Conservation (phyloP, 1,140 invertebrate genomes). For the Hydropsyche tenuis region DNA sequence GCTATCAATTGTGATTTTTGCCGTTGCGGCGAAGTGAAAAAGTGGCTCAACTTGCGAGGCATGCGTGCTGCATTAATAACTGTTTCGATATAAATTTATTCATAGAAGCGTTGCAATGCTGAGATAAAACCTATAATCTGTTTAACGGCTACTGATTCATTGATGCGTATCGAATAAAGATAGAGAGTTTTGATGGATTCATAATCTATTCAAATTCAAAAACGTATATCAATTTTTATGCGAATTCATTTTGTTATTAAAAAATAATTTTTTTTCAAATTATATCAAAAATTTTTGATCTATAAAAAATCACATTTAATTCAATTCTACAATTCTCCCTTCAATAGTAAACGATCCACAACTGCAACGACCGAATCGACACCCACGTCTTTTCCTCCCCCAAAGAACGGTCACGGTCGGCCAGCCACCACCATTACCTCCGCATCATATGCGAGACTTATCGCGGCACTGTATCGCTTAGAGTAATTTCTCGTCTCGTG, state of each 20-base stretch:
- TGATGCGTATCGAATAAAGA: too few relatives aligned
- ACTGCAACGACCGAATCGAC: constrained; percentile 3
- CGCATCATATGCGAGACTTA: constrained; percentile 47
- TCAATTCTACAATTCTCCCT: not conserved
- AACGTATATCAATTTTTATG: too few relatives aligned
- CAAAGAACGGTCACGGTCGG: constrained; percentile 24
- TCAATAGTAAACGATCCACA: not conserved
- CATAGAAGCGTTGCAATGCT: not conserved
- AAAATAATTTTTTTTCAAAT: too few relatives aligned
- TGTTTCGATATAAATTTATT: constrained; percentile 3
- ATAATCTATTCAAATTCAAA: too few relatives aligned
- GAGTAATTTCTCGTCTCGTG: constrained; percentile 48
- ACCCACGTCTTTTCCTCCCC: constrained; percentile 10
- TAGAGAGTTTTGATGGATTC: too few relatives aligned
- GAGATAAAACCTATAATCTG: too few relatives aligned
- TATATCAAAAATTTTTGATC: too few relatives aligned
- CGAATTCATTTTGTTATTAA: too few relatives aligned
- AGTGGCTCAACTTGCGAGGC: not conserved
- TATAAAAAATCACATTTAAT: too few relatives aligned
- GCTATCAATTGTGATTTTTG: constrained; percentile 17
- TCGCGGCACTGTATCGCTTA: constrained; percentile 49
- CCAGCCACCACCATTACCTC: constrained; percentile 34
- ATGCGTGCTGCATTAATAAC: not conserved
- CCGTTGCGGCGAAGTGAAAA: not conserved
- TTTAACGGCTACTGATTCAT: too few relatives aligned